Base-by-base conservation (phyloP, 2,113 vertebrate genomes). In the Alaudala cheleensis region DNA sequence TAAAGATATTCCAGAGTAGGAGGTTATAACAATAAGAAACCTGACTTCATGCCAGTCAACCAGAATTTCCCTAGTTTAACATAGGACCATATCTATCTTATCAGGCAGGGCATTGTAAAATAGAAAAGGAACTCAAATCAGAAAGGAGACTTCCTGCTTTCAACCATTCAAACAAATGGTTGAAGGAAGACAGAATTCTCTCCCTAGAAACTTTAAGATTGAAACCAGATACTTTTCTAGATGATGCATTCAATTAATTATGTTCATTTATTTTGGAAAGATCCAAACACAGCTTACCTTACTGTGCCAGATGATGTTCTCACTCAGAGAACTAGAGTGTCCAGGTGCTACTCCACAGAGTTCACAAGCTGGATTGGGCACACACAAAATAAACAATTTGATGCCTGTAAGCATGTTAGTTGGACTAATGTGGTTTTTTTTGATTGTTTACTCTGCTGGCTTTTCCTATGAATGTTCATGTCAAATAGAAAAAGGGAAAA, bases 281-380 rank as follows among this genome's bases (percentile, higher is more conserved):
- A 31, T 53, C 12, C 47, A 81, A 70, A 15, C 11, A 37, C 17
- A 37, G 6, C 11, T 53, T 37, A 47, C 29, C 8, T 44, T 44
- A 10, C 19, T 22, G 16, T 25, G 29, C 40, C 37, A 31, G 39
- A 44, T 5, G 6, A 1, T 20, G 23, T 4, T 12, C 1, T 4
- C 21, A 23, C 79, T 81, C 31, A 61, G 54, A 72, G 49, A 69
- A 42, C 8, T 16, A 1, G 3, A 71, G 12, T 6, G 14, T 15
- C 28, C 61, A 60, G 57, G 54, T 45, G 25, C 29, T n/a, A 31
- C 26, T 22, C n/a, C 19, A 60, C 3, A 7, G 23, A 50, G 26
- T 40, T 67, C 49, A 67, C 4, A 91, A 28, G 28, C 8, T 4
- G 5, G 15, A 34, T 37, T 37, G 62, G 2, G 2, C 8, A 79